Evolutionary conservation across 92 coral and sea anemone genomes (phyloP), one percentile per base, ranked within the genome.

Genomic region (Pocillopora grandis): DNA sequence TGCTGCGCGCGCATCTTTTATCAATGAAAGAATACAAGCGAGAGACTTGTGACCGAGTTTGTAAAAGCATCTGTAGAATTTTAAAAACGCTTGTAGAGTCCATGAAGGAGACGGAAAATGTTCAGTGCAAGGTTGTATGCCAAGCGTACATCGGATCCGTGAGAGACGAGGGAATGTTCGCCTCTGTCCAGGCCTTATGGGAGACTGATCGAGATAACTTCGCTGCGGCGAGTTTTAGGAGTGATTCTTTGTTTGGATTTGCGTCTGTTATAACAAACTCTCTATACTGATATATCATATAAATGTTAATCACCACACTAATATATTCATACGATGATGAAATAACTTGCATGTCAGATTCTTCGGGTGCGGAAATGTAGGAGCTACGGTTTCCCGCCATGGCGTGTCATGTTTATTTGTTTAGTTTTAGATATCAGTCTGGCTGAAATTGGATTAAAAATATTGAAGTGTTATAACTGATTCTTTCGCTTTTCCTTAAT

Each of bases 1-100:
- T 93, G 48, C 66, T 93, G 48, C 82, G 98, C 33, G 95, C 98
- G 9, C 95, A 93, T 64, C 52, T 93, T 87, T 83, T 93, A 0
- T 88, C 94, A 55, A 91, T 93, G 95, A 88, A 75, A 0, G 84
- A 88, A 64, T 93, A 91, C 66, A 77, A 84, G 59, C 88, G 90
- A 11, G 95, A 89, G 75, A 86, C 92, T 16, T 93, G 98, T 35
- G 98, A 93, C 77, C 95, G 98, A 10, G 94, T 94, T 0, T 94
- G 98, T 1, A 88, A 89, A 61, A 93, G 93, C 79, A 93, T 93
- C 67, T 89, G 91, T 10, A 89, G 80, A 19, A 79, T 93, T 52
- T 80, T 93, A 36, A 93, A 91, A 76, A 91, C 90, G 23, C 84
- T 93, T 23, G 91, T 93, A 55, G 91, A 83, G 27, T 88, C 98